Base-by-base conservation (phyloP, 2,888 invertebrate genomes). In the Synanthedon tipuliformis region DNA sequence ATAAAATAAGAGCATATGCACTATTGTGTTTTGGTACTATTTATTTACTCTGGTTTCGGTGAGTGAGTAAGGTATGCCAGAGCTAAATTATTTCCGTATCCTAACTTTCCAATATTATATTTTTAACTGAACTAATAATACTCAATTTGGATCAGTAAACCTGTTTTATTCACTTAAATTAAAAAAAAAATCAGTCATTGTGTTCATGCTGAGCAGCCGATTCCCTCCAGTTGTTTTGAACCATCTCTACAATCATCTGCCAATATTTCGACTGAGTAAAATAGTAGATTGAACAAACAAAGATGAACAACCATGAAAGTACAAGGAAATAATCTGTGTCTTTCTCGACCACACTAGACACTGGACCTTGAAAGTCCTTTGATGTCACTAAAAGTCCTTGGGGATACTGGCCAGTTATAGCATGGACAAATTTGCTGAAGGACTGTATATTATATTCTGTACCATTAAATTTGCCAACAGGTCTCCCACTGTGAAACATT, bases 161-260 rank as follows among this genome's bases (percentile, higher is more conserved):
- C 53, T 53, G 59, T 57, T 54, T 8, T 56, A 61, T 56, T 60
- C 52, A 13, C 52, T 34, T 34, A 34, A 10, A 10, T 8, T 10
- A 10, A 34, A 34, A 34, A 7, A 34, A 53, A 49, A 53, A 8
- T 61, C 77, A 94, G 63, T 94, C 93, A 66, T 89, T 90, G 71
- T 94, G 94, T 69, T 93, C 92, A 69, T 93, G 92, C 65, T 93
- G 94, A 23, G 92, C 95, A 67, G 95, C 95, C 3, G 94, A 93
- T 75, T 96, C 96, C 55, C 94, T 88, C 96, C 96, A 96, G 58
- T 94, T 95, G 63, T 93, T 93, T 69, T 94, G 92, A 11, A 95
- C 89, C 77, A 92, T 92, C 73, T 96, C 96, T 1, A 95, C 90
- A 63, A 96, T 91, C 84, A 92, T 92, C 53, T 84, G 90, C 91